Conservation (phyloP, 2,888 invertebrate genomes). For the Cantharis rustica region DNA sequence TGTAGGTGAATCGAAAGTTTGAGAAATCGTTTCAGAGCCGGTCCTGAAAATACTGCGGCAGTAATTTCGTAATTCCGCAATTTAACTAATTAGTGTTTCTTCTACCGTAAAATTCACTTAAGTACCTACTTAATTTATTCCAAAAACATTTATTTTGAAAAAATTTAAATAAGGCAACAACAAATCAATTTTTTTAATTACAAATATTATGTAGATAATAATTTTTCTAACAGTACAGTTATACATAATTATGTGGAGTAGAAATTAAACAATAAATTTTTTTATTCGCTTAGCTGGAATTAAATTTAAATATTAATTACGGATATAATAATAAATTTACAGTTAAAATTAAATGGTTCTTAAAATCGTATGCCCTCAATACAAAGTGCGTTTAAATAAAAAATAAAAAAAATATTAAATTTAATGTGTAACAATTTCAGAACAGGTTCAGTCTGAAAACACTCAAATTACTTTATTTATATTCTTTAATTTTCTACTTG, state of each 20-base stretch:
- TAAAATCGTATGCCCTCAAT: neutral
- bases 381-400: neutral
- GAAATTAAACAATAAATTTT: neutral
- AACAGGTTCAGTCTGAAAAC: neutral
- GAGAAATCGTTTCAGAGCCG: neutral
- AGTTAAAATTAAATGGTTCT: neutral
- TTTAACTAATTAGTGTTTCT: neutral
- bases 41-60: neutral
- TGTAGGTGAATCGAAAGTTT: neutral
- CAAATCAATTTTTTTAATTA: neutral
- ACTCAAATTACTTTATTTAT: neutral
- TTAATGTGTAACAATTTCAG: neutral
- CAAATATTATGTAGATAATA: neutral
- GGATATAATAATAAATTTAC: neutral
- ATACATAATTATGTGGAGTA: neutral
- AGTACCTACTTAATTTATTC: neutral
- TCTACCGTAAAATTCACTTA: neutral
- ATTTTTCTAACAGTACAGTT: neutral
- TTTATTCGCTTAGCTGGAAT: neutral
- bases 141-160: neutral
- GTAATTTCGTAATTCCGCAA: neutral
- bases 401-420: neutral
- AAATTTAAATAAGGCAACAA: neutral
- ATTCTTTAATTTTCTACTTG: neutral
- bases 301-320: neutral